phyloP scores from a whole-genome alignment of 2,113 vertebrate genomes.

The Perca flavescens region DNA sequence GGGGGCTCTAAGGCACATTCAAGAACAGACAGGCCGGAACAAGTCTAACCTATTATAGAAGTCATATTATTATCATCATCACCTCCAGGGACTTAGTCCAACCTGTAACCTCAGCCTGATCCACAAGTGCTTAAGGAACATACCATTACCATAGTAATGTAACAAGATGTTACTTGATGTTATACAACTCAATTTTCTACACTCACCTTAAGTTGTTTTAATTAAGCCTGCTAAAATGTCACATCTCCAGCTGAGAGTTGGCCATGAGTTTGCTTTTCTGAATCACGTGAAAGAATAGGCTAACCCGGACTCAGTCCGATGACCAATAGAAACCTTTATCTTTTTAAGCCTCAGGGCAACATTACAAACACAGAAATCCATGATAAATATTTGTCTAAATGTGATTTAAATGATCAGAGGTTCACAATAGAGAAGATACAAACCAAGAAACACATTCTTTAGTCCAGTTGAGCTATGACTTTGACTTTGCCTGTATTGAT shows the following conservation, averaged over 20 bases:
- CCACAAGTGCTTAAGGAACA: conserved; percentile 74
- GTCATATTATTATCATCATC: conserved; percentile 66
- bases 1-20: conserved; percentile 76
- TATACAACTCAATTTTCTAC: conserved; percentile 5
- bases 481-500: background rate
- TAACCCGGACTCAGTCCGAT: background rate
- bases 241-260: conserved; percentile 3
- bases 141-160: conserved; percentile 31
- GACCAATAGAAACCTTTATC: background rate
- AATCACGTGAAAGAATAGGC: background rate
- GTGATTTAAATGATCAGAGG: background rate
- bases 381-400: conserved; percentile 1
- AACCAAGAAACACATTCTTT: background rate
- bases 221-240: conserved; percentile 23
- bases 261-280: conserved; percentile 3
- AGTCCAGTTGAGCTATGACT: background rate
- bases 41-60: conserved; percentile 68
- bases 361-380: background rate
- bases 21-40: conserved; percentile 77
- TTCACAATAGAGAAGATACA: background rate
- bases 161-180: conserved; percentile 39
- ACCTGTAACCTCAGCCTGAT: conserved; percentile 65
- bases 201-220: conserved; percentile 38
- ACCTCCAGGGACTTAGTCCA: conserved; percentile 66
- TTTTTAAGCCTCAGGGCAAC: background rate